Percentiles rank a stretch among this genome's conserved stretches.
Conservation (phyloP, 2,113 vertebrate genomes). For the Indicator maculatus region DNA sequence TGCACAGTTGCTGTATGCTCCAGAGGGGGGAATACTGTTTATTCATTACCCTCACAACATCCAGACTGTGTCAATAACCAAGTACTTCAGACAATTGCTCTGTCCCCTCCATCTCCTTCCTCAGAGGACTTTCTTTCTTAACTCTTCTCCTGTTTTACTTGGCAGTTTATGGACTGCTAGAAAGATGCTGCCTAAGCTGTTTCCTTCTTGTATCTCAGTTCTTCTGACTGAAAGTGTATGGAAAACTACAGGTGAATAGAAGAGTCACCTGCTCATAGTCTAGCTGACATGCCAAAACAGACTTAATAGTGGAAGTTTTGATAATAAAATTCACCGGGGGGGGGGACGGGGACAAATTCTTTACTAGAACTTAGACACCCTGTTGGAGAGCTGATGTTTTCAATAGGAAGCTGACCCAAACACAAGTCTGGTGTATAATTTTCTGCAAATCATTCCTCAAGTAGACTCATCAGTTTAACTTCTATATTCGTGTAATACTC, state of each 20-base stretch:
- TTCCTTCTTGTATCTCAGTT: constrained; percentile 6
- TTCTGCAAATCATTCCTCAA: background rate
- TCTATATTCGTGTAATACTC: background rate
- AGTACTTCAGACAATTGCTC: constrained; percentile 4
- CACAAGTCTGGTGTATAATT: background rate
- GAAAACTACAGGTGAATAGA: background rate
- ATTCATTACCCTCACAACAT: no score
- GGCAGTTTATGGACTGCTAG: constrained; percentile 50
- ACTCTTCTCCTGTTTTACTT: constrained; percentile 21
- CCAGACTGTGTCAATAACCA: background rate
- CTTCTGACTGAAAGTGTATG: constrained; percentile 11
- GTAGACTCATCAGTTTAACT: background rate
- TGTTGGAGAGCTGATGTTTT: background rate
- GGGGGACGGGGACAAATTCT: background rate
- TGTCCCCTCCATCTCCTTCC: background rate
- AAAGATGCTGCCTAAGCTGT: constrained; percentile 26
- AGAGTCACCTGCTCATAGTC: background rate
- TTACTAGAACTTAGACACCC: background rate
- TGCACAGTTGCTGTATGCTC: background rate
- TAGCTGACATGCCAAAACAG: background rate
- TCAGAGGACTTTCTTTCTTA: constrained; percentile 2
- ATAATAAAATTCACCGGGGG: background rate
- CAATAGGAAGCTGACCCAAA: background rate
- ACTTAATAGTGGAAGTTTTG: background rate
- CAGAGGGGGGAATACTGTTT: no score